Conservation (phyloP, 2,888 invertebrate species). For the Cephus runcator region DNA sequence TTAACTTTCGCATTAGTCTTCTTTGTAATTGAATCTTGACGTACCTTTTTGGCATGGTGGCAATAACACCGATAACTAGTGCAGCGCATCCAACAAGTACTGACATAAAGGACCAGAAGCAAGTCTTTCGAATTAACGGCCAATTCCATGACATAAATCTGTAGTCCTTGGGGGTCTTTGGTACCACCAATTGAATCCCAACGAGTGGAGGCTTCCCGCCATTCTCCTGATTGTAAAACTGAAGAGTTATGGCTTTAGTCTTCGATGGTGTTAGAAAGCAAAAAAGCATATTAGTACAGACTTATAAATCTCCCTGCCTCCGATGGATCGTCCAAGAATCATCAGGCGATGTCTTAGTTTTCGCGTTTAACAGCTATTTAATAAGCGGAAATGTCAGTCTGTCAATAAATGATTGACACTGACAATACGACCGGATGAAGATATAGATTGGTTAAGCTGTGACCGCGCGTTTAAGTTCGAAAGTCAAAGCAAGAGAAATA, state of each 20-base stretch:
- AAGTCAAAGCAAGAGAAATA: too few relatives aligned
- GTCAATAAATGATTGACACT: background rate
- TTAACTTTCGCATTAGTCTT: background rate
- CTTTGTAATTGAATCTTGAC: constrained; percentile 10
- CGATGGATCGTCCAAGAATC: background rate
- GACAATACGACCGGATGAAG: background rate
- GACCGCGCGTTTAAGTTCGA: too few relatives aligned
- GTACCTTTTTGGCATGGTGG: constrained; percentile 74
- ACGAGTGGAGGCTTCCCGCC: constrained; percentile 64
- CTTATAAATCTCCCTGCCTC: background rate
- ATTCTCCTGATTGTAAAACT: constrained; percentile 66
- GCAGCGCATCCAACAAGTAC: constrained; percentile 78
- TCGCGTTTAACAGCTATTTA: background rate
- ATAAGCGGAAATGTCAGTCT: background rate
- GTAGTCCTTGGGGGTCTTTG: constrained; percentile 64
- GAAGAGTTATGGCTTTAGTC: constrained; percentile 38
- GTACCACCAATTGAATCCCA: constrained; percentile 63
- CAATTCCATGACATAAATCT: constrained; percentile 83
- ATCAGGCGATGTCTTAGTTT: background rate
- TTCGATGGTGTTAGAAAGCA: background rate
- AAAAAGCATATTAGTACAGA: background rate
- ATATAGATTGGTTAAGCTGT: too few relatives aligned
- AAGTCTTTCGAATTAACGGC: constrained; percentile 79
- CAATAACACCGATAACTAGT: constrained; percentile 78
- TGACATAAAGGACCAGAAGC: constrained; percentile 80